A percentile compares a stretch with the other conserved stretches of the same genome.
phyloP scores from a whole-genome alignment of 2,797 vertebrate genomes.

The Phoxinus dragarum region DNA sequence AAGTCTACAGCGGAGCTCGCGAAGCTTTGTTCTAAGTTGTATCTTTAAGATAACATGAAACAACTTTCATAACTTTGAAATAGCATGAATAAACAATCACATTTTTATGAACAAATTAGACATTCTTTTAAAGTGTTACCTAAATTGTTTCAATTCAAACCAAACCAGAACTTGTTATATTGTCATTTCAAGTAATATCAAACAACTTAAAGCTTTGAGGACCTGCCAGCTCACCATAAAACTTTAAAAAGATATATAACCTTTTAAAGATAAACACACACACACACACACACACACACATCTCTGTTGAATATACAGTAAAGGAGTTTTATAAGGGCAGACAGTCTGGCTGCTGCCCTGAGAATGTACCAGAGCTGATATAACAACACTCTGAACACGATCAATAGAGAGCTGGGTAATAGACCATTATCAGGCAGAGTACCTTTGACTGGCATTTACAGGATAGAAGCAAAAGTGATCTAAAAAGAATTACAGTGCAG shows the following conservation, averaged over 20 bases:
- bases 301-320: slow-evolving; percentile 34
- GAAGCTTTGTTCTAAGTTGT: no score
- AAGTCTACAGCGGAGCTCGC: not conserved
- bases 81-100: not conserved
- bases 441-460: slow-evolving; percentile 41
- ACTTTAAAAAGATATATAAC: not conserved
- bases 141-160: not conserved
- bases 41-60: not conserved
- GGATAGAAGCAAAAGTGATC: slow-evolving; percentile 17
- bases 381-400: slow-evolving; percentile 35
- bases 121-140: not conserved
- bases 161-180: not conserved
- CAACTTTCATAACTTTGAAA: no score
- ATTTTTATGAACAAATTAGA: not conserved
- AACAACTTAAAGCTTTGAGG: not conserved
- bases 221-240: slow-evolving; percentile 12
- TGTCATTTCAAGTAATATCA: not conserved
- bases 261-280: not conserved
- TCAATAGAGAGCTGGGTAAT: slow-evolving; percentile 42
- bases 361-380: slow-evolving; percentile 22
- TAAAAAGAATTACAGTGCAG: slow-evolving; percentile 19
- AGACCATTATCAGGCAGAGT: slow-evolving; percentile 47
- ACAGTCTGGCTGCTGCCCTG: slow-evolving; percentile 21
- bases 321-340: slow-evolving; percentile 30
- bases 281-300: not conserved